Percentiles rank a stretch among this genome's conserved stretches.
phyloP scores from a whole-genome alignment of 2,797 vertebrate genomes.

The Molossus molossus region DNA sequence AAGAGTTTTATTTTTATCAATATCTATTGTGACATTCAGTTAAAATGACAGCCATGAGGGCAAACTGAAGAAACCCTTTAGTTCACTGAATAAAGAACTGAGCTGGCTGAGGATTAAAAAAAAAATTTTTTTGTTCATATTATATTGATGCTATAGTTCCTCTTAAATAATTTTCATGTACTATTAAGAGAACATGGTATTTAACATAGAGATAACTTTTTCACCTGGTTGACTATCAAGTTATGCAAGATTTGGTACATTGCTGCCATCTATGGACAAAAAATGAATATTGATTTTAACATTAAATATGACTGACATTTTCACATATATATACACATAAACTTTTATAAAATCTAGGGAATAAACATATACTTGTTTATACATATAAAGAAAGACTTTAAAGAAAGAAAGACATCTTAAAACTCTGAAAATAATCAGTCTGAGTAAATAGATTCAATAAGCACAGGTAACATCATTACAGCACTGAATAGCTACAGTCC shows the following conservation, averaged over 20 bases:
- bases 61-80: slow-evolving; percentile 87
- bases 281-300: background rate
- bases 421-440: background rate
- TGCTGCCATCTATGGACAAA: slow-evolving; percentile 89
- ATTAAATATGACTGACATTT: background rate
- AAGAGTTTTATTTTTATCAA: slow-evolving; percentile 90
- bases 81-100: slow-evolving; percentile 86
- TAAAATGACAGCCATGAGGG: slow-evolving; percentile 89
- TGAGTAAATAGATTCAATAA: background rate
- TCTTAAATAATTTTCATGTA: slow-evolving; percentile 88
- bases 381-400: background rate
- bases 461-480: fast-evolving
- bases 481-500: fast-evolving
- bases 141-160: slow-evolving; percentile 85
- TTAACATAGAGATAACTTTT: slow-evolving; percentile 86
- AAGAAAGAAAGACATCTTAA: background rate
- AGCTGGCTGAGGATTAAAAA: slow-evolving; percentile 66
- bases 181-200: slow-evolving; percentile 87
- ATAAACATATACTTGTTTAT: background rate
- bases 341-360: background rate
- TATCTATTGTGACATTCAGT: slow-evolving; percentile 87
- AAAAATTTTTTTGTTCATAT: slow-evolving; percentile 83
- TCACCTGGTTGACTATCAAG: slow-evolving; percentile 34
- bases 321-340: background rate
- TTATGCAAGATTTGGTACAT: slow-evolving; percentile 72